Conservation (phyloP, 2,888 invertebrate genomes). For the Apamea epomidion region DNA sequence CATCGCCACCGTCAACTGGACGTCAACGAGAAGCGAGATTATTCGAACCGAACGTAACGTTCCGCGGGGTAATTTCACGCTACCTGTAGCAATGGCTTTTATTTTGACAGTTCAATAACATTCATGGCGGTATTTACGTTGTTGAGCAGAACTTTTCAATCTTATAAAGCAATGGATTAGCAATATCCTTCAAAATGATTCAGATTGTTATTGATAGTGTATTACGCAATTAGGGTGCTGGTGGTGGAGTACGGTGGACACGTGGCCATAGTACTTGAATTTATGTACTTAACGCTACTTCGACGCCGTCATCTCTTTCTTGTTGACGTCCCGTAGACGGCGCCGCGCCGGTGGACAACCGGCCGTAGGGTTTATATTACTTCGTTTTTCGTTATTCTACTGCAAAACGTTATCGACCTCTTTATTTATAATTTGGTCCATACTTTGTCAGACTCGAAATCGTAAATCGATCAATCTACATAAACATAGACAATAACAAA, state of each 20-base stretch:
- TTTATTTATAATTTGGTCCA: neutral
- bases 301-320: neutral
- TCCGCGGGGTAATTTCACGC: neutral
- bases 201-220: neutral
- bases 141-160: too few species aligned
- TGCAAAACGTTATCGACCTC: neutral
- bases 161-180: neutral
- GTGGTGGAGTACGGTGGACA: neutral
- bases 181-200: neutral
- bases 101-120: too few species aligned
- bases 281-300: neutral
- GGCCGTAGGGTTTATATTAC: neutral
- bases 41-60: neutral
- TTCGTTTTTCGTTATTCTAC: neutral
- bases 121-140: too few species aligned
- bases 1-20: neutral
- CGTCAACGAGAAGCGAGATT: neutral
- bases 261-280: neutral
- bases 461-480: neutral
- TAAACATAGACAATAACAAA: neutral
- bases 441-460: neutral
- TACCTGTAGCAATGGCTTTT: too few species aligned
- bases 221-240: neutral
- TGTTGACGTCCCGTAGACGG: neutral
- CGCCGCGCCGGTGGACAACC: neutral